Percentiles rank a stretch among this genome's conserved stretches.
These are phyloP conservation scores for Cryptomyrus ogoouensis DNA, from an alignment of 2,113 vertebrate genomes.

Conservation along the genomic window DNA sequence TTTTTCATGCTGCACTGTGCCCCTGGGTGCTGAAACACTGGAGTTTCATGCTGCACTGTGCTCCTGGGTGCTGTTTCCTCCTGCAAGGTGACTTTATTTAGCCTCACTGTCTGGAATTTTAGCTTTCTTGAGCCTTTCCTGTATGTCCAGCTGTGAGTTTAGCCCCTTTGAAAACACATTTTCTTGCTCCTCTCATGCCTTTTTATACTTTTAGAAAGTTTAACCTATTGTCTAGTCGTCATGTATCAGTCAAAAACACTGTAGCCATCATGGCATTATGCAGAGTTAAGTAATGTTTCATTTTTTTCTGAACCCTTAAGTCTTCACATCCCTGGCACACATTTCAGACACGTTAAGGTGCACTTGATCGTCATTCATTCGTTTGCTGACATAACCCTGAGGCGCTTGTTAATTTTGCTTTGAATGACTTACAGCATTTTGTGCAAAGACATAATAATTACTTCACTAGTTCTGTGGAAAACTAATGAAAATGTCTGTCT, in stretches of 20 bases:
- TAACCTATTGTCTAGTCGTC: background rate
- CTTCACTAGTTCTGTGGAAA: background rate
- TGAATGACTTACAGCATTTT: background rate
- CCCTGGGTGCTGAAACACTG: background rate
- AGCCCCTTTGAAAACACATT: background rate
- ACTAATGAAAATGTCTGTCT: background rate
- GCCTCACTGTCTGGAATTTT: background rate
- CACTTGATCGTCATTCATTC: background rate
- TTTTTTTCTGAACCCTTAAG: background rate
- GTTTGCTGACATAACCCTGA: background rate
- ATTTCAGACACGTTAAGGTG: background rate
- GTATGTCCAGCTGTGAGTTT: background rate
- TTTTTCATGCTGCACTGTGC: background rate
- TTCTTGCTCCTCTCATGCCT: background rate
- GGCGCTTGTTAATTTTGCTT: background rate
- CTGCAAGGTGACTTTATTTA: background rate
- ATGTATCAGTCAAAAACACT: background rate
- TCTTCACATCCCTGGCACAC: background rate
- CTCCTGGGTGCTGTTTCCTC: background rate
- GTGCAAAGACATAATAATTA: background rate
- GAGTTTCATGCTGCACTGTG: background rate
- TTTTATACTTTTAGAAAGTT: background rate
- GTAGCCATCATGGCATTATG: background rate
- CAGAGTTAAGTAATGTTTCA: background rate
- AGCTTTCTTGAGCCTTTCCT: background rate